phyloP scores from a whole-genome alignment of 2,888 invertebrate genomes.

The Onchidella celtica region DNA sequence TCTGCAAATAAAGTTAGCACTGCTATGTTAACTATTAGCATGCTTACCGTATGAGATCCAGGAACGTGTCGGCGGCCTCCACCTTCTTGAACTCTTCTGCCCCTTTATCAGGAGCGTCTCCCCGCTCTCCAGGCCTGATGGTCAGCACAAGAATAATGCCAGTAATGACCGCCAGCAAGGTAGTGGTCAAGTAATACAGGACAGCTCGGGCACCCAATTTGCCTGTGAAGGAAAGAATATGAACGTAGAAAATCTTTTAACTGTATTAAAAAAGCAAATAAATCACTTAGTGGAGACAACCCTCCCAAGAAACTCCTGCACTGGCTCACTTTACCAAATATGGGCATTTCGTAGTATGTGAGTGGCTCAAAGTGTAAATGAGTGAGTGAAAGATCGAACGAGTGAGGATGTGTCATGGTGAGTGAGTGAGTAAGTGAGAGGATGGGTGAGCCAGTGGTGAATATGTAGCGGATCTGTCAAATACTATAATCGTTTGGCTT shows the following conservation, averaged over 20 bases:
- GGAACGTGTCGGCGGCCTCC: slow-evolving; percentile 59
- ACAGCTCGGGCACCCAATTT: slow-evolving; percentile 92
- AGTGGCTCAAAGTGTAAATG: not conserved
- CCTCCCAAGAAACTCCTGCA: not conserved
- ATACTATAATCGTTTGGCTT: not conserved
- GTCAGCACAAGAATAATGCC: slow-evolving; percentile 93
- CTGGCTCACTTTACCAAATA: not conserved
- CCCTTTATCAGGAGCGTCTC: slow-evolving; percentile 32
- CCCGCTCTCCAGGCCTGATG: slow-evolving; percentile 87
- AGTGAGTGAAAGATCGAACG: not conserved
- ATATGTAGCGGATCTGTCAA: not conserved
- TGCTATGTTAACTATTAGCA: too few relatives aligned
- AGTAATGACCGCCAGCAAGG: slow-evolving; percentile 92
- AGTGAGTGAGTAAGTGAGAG: not conserved
- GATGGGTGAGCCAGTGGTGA: not conserved
- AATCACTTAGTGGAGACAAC: not conserved
- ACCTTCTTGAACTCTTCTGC: slow-evolving; percentile 34
- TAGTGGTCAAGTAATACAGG: slow-evolving; percentile 94
- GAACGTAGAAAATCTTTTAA: too few relatives aligned
- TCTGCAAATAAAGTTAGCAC: too few relatives aligned
- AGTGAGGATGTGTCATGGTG: not conserved
- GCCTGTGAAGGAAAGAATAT: slow-evolving; percentile 82
- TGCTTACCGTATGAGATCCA: slow-evolving; percentile 48
- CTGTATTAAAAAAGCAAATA: too few relatives aligned
- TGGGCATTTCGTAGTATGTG: not conserved